A percentile compares a stretch with the other conserved stretches of the same genome.
Evolutionary conservation across 2,888 invertebrate species (phyloP).

Genomic region (Criorhina ranunculi): DNA sequence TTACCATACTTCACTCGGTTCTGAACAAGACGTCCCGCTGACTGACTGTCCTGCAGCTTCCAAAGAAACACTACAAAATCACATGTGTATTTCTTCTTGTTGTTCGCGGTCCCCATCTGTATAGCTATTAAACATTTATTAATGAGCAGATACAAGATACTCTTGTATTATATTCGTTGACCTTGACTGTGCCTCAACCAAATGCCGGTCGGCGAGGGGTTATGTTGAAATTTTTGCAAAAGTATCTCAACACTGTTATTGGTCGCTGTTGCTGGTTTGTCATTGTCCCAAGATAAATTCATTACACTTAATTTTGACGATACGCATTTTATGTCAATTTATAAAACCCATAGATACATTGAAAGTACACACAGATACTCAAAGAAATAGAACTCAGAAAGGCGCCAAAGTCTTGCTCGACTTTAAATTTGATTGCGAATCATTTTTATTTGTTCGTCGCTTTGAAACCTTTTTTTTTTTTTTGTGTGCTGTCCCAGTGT

Average conservation of each 20-base stretch:
- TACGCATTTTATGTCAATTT: conserved; percentile 73
- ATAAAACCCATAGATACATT: conserved; percentile 50
- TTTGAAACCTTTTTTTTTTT: neutral
- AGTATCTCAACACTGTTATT: conserved; percentile 1
- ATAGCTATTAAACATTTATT: conserved; percentile 22
- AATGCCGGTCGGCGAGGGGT: conserved; percentile 33
- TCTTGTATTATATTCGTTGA: conserved; percentile 26
- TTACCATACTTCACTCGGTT: neutral
- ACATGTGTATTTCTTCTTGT: neutral
- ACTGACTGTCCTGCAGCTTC: conserved; percentile 5
- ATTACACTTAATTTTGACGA: conserved; percentile 58
- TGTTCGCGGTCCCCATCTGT: neutral
- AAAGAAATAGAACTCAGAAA: conserved; percentile 25
- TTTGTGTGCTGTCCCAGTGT: conserved; percentile 20
- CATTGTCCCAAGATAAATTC: conserved; percentile 40
- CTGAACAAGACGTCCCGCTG: conserved; percentile 44
- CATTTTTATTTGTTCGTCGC: conserved; percentile 13
- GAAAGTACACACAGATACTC: conserved; percentile 8
- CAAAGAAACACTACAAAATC: conserved; percentile 5
- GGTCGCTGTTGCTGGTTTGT: conserved; percentile 6
- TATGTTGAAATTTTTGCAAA: conserved; percentile 15
- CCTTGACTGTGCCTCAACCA: conserved; percentile 49
- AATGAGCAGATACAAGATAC: conserved; percentile 52
- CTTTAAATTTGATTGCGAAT: conserved; percentile 67
- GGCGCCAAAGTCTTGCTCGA: conserved; percentile 53